Evolutionary conservation across 92 coral and sea anemone genomes (phyloP), one percentile per base, ranked within the genome.

Genomic region (Pocillopora meandrina): DNA sequence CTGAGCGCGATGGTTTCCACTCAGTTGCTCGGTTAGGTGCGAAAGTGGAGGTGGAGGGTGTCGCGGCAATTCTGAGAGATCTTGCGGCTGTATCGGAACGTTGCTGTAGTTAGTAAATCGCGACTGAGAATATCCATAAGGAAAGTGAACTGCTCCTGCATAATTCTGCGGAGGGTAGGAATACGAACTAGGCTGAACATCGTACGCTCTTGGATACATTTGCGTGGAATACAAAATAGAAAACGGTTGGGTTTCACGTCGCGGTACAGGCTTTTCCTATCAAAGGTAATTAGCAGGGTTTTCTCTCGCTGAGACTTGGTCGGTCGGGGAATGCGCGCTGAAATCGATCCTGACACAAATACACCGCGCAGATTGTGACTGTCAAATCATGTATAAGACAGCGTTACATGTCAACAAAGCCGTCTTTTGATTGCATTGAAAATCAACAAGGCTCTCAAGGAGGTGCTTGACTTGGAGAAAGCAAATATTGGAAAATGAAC

Each of bases 331-430:
- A 91, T 91, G 75, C 83, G 92, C 84, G 80, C 86, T 87, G 98
- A 92, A 94, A 92, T 85, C 75, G 95, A 94, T 90, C 89, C 93
- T 76, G 66, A 69, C 88, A 84, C 95, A 92, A 86, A 92, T 89
- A 82, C 74, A 84, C 95, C 95, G 95, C 95, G 77, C 83, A 87
- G 75, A 69, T 84, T 84, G 88, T 76, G 76, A 74, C 90, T 90
- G 89, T 90, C 92, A 90, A 78, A 60, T 66, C 74, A 91, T 91
- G 95, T 80, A 90, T 84, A 85, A 95, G 83, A 90, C 87, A 79
- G 92, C 75, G 81, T 80, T 83, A 87, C 97, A 84, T 84, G 67
- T 84, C 88, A 84, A 56, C 88, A 76, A 76, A 35, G 58, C 76
- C 70, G 70, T 84, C 76, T 56, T 84, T 74, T 61, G 19, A 19